Evolutionary conservation across 2,797 vertebrate species (phyloP), one percentile per base, ranked within the genome.

Genomic region (Eleutherodactylus coqui): DNA sequence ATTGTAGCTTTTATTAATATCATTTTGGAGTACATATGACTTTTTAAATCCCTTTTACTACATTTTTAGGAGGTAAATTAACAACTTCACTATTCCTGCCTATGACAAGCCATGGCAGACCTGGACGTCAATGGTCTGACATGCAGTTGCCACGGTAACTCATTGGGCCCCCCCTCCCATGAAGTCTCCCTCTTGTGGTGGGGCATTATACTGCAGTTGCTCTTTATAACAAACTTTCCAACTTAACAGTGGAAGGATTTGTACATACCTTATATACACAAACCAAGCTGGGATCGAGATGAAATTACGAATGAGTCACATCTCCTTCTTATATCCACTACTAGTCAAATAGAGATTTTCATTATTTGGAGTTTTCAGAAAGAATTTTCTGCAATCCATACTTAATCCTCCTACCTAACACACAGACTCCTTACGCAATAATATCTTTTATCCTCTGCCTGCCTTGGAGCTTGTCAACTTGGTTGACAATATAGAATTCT

Each of bases 401-500:
- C 82, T 24, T 87, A 84, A 84, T 84, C 82, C 86, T 80, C 17
- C 45, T 36, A 75, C 76, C 47, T 36, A 41, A 43, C 24, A 43
- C 24, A 36, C n/a, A 10, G 69, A 41, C 75, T 67, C 62, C 64
- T 73, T 36, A 47, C 38, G 14, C 16, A 60, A 82, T 29, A 55
- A 45, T 16, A 21, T 32, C n/a, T 45, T 53, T 62, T 60, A 62
- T 84, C 45, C 82, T 64, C 41, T 34, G 70, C 62, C n/a, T 73
- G 79, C 75, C 60, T 53, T 19, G 3, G 38, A 84, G 53, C 51
- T 53, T 79, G 81, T 53, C 82, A 87, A 21, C 75, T 41, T 43
- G 19, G 38, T 73, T 83, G 75, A 79, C 82, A 80, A 70, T 69
- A 47, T 51, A 84, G 86, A 67, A 79, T 84, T 87, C 69, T 79